Evolutionary conservation across 2,797 vertebrate species (phyloP).

Genomic region (Psittacula echo): DNA sequence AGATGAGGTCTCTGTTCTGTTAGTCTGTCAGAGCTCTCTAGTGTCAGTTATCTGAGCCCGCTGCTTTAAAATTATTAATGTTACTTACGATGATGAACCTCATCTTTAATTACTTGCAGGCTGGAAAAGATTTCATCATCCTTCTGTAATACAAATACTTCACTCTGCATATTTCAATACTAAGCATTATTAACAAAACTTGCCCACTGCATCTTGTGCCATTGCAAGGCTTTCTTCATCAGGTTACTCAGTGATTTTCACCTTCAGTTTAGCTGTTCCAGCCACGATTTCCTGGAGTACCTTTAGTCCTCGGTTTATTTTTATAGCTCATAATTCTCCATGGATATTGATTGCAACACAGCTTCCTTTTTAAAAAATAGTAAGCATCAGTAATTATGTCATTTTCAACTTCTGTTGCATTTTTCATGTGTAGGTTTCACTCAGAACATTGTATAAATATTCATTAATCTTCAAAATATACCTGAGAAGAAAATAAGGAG

Average conservation of each 20-base stretch:
- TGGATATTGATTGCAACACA: neutral
- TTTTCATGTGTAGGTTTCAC: constrained; percentile 12
- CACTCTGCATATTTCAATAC: neutral
- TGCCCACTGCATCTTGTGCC: neutral
- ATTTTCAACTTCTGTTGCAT: constrained; percentile 24
- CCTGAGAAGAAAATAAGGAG: constrained; percentile 5
- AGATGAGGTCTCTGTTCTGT: neutral
- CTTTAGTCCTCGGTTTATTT: neutral
- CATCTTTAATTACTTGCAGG: neutral
- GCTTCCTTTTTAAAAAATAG: constrained; percentile 18
- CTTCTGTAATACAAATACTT: neutral
- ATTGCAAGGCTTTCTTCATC: neutral
- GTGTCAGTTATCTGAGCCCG: neutral
- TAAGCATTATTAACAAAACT: neutral
- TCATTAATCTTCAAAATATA: constrained; percentile 19
- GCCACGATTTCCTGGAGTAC: neutral
- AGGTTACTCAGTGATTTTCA: neutral
- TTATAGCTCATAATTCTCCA: neutral
- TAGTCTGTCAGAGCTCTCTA: neutral
- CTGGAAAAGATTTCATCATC: constrained; percentile 13
- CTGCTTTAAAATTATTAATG: neutral
- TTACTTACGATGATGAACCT: neutral
- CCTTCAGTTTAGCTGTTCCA: neutral
- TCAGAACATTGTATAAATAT: constrained; percentile 34
- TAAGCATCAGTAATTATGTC: neutral